Conservation (phyloP, 2,888 invertebrate species). For the Amphiduros pacificus region DNA sequence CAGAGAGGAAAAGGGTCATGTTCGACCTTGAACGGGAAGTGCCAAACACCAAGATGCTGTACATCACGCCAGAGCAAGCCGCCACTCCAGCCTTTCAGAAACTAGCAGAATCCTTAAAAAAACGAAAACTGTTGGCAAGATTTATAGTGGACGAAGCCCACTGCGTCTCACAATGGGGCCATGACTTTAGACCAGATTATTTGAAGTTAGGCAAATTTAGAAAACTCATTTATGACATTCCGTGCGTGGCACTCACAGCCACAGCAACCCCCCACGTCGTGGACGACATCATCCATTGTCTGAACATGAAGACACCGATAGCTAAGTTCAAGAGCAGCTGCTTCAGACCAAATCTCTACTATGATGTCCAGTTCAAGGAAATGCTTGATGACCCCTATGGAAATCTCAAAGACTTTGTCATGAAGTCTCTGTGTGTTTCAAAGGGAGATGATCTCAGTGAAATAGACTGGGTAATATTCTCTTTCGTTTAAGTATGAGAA, state of each 20-base stretch:
- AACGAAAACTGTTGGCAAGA: slow-evolving; percentile 79
- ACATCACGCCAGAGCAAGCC: slow-evolving; percentile 96
- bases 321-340: slow-evolving; percentile 70
- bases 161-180: slow-evolving; percentile 95
- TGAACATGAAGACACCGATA: slow-evolving; percentile 67
- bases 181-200: slow-evolving; percentile 92
- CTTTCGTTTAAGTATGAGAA: too few relatives aligned
- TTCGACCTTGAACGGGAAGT: slow-evolving; percentile 72
- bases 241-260: slow-evolving; percentile 92
- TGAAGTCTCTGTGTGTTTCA: slow-evolving; percentile 37
- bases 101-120: slow-evolving; percentile 71
- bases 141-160: slow-evolving; percentile 88
- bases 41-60: slow-evolving; percentile 82
- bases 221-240: slow-evolving; percentile 67
- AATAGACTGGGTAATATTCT: slow-evolving; percentile 31
- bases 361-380: slow-evolving; percentile 84
- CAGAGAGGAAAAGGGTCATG: slow-evolving; percentile 75
- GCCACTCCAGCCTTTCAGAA: slow-evolving; percentile 67
- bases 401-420: slow-evolving; percentile 67
- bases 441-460: slow-evolving; percentile 13
- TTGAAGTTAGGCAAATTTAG: slow-evolving; percentile 74
- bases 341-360: slow-evolving; percentile 89
- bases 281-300: slow-evolving; percentile 45
- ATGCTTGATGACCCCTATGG: slow-evolving; percentile 75
- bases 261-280: slow-evolving; percentile 72